Base-by-base conservation (phyloP, 2,888 invertebrate genomes). In the Aspidapion aeneum region DNA sequence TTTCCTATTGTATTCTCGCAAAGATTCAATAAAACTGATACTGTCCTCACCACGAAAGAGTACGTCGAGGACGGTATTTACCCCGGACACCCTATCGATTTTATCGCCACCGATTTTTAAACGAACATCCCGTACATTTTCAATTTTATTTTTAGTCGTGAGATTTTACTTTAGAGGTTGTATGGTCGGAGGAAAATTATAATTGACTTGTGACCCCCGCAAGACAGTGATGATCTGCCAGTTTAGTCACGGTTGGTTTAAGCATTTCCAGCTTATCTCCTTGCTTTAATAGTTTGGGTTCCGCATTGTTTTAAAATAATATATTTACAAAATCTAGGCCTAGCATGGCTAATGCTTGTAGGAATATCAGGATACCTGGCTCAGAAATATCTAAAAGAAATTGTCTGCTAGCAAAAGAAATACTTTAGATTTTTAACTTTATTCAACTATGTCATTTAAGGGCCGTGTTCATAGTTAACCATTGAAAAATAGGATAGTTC, bases 1-100 rank as follows among this genome's bases (percentile, higher is more conserved):
- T 69, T 71, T 71, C 67, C 70, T 70, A 73, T 74, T 74, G 73
- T 73, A 72, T 68, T 70, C 62, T 50, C 57, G 21, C 59, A 55
- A 55, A 69, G 70, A 71, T 71, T 60, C 68, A 71, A 67, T 67
- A 65, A 63, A 52, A 60, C 57, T 65, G 71, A 71, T 71, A 71
- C 35, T 65, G 69, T 71, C 68, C 57, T 50, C 58, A 51, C 5
- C 18, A 12, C 48, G 1, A 7, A 21, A 57, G 56, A 63, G 62
- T 66, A 69, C 69, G 68, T 22, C 9, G 48, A 56, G 35, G 3
- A 22, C 22, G 48, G 49, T n/a, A 20, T 49, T 35, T 35, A 35
- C 35, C 35, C 35, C 35, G 35, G 12, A 35, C 35, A 35, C 35
- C 35, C 35, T 35, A 35, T n/a, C n/a, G 35, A 35, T 35, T 3